phyloP scores from a whole-genome alignment of 1,140 invertebrate genomes.

The Drosophila tani region DNA sequence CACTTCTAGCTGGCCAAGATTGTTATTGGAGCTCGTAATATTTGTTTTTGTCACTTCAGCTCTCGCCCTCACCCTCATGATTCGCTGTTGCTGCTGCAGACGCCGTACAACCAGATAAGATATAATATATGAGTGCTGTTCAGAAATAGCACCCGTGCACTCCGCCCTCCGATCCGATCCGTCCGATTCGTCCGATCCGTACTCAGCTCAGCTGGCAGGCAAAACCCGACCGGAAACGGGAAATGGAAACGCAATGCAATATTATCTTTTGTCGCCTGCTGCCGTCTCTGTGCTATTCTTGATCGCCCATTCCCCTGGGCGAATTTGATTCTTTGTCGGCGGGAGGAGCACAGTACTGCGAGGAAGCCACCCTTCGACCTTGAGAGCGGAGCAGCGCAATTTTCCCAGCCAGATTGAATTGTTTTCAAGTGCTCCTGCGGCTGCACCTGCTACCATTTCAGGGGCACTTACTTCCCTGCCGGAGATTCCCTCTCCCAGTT shows the following conservation, averaged over 20 bases:
- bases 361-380: slow-evolving; percentile 38
- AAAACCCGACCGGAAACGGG: slow-evolving; percentile 67
- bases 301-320: slow-evolving; percentile 18
- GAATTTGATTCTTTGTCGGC: slow-evolving; percentile 39
- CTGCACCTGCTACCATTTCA: slow-evolving; percentile 43
- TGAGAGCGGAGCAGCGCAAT: slow-evolving; percentile 23
- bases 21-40: slow-evolving; percentile 47
- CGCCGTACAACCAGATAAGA: slow-evolving; percentile 58
- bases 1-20: background rate
- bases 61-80: slow-evolving; percentile 48
- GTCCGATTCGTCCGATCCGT: slow-evolving; percentile 9
- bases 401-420: slow-evolving; percentile 32
- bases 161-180: slow-evolving; percentile 25
- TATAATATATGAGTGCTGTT: slow-evolving; percentile 65
- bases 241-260: slow-evolving; percentile 64
- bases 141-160: slow-evolving; percentile 70
- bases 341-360: background rate
- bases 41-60: slow-evolving; percentile 65
- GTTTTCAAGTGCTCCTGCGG: slow-evolving; percentile 24
- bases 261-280: slow-evolving; percentile 62
- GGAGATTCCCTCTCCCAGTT: background rate
- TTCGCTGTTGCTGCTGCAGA: slow-evolving; percentile 29
- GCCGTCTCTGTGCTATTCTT: slow-evolving; percentile 37
- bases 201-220: slow-evolving; percentile 26
- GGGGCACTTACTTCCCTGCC: background rate